A percentile compares a stretch with the other conserved stretches of the same genome.
Conservation (phyloP, 2,797 vertebrate genomes). For the Sandelia bainsii region DNA sequence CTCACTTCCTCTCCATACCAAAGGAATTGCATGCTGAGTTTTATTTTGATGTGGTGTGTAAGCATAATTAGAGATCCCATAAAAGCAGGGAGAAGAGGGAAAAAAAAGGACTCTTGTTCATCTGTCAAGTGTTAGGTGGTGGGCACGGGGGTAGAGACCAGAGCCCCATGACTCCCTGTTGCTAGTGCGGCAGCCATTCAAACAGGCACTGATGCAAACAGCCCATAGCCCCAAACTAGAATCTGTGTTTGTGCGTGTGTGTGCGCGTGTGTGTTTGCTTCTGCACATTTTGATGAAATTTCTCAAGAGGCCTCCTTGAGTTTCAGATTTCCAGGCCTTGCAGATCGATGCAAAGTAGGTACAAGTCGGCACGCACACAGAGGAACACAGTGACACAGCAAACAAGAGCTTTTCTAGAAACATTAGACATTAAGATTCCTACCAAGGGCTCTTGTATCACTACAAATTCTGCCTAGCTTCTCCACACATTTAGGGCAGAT, state of each 20-base stretch:
- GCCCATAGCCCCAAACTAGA: constrained; percentile 46
- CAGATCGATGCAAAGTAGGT: constrained; percentile 78
- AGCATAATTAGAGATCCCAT: constrained; percentile 85
- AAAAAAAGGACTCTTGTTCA: constrained; percentile 74
- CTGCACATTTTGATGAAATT: constrained; percentile 51
- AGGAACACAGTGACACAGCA: constrained; percentile 54
- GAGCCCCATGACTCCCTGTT: constrained; percentile 51
- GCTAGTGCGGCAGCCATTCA: constrained; percentile 57
- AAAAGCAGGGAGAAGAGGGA: constrained; percentile 63
- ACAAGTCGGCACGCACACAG: constrained; percentile 51
- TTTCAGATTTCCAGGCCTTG: constrained; percentile 77
- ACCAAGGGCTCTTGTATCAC: constrained; percentile 8
- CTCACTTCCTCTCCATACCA: constrained; percentile 80
- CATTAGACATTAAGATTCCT: constrained; percentile 26
- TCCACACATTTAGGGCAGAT: not conserved
- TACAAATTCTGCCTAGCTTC: not conserved
- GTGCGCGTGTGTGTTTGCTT: constrained; percentile 51
- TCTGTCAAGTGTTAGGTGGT: constrained; percentile 82
- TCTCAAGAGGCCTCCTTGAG: constrained; percentile 64
- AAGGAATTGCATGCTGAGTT: constrained; percentile 82
- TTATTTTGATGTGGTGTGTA: constrained; percentile 83
- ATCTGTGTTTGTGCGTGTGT: constrained; percentile 26
- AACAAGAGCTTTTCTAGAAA: constrained; percentile 66
- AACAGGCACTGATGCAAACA: constrained; percentile 65
- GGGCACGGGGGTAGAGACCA: constrained; percentile 56